Evolutionary conservation across 2,113 vertebrate species (phyloP).

Genomic region (Malaclemys terrapin): DNA sequence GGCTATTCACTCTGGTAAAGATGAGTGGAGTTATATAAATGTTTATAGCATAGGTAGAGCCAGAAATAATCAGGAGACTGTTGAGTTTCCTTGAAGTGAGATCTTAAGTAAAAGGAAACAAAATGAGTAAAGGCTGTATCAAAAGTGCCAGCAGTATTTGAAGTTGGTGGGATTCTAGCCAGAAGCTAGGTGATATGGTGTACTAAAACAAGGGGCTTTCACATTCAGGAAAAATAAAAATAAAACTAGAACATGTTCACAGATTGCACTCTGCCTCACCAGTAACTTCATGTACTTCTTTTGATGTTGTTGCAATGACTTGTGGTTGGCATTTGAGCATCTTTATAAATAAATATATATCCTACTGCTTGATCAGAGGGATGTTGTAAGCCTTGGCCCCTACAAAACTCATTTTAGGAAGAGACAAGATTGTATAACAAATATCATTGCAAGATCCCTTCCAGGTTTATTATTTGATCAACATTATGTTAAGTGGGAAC

Average conservation of each 20-base stretch:
- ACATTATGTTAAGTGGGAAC: not conserved
- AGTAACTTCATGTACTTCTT: rapidly evolving
- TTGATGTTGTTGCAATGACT: rapidly evolving
- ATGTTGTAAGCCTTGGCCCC: not conserved
- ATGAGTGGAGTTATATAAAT: not conserved
- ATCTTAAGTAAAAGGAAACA: not conserved
- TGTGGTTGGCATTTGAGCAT: not conserved
- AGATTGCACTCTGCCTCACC: rapidly evolving
- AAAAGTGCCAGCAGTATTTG: not conserved
- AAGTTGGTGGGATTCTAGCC: not conserved
- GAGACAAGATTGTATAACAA: not conserved
- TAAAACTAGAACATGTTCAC: rapidly evolving
- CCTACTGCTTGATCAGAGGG: not conserved
- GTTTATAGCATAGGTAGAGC: not conserved
- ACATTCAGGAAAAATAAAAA: rapidly evolving
- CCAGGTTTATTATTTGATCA: not conserved
- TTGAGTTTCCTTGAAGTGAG: not conserved
- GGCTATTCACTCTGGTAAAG: not conserved
- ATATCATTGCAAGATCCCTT: not conserved
- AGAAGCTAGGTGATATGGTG: not conserved
- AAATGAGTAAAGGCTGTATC: rapidly evolving
- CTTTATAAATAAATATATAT: not conserved
- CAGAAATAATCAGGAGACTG: not conserved
- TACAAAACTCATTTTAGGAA: not conserved
- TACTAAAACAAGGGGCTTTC: not conserved